phyloP scores from a whole-genome alignment of 2,888 invertebrate species.

The Sturmia bella region DNA sequence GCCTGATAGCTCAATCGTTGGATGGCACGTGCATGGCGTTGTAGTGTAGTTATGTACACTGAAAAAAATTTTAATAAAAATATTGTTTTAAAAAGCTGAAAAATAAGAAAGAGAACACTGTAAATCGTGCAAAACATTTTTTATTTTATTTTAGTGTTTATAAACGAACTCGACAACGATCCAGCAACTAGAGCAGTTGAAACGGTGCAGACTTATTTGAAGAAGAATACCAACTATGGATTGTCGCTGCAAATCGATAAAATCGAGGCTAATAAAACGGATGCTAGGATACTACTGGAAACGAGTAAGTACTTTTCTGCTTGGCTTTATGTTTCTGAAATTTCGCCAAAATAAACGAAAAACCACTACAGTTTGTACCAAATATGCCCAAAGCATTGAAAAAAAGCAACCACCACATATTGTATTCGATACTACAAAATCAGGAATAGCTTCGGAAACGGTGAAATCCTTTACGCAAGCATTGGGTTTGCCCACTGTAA shows the following conservation, averaged over 20 bases:
- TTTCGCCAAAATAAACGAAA: neutral
- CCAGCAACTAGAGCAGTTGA: slow-evolving; percentile 88
- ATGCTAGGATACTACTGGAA: slow-evolving; percentile 87
- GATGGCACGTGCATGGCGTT: no score
- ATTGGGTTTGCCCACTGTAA: slow-evolving; percentile 90
- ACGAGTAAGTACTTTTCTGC: slow-evolving; percentile 83
- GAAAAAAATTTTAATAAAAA: no score
- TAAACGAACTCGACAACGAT: slow-evolving; percentile 89
- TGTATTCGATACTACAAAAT: slow-evolving; percentile 91
- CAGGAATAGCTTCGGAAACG: slow-evolving; percentile 91
- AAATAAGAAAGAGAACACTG: no score
- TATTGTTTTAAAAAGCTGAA: no score
- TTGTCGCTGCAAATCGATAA: slow-evolving; percentile 83
- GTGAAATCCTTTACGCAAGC: slow-evolving; percentile 92
- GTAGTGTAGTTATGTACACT: no score
- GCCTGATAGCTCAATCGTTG: no score
- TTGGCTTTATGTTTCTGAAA: neutral
- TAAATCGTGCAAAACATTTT: neutral
- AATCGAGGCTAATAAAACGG: slow-evolving; percentile 87
- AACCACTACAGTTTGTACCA: slow-evolving; percentile 85
- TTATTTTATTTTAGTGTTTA: slow-evolving; percentile 84
- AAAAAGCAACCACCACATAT: slow-evolving; percentile 88
- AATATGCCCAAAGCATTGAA: slow-evolving; percentile 86
- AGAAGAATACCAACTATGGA: slow-evolving; percentile 87
- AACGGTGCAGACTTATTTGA: slow-evolving; percentile 87